Evolutionary conservation across 2,888 invertebrate species (phyloP).

Genomic region (Amiota mariae): DNA sequence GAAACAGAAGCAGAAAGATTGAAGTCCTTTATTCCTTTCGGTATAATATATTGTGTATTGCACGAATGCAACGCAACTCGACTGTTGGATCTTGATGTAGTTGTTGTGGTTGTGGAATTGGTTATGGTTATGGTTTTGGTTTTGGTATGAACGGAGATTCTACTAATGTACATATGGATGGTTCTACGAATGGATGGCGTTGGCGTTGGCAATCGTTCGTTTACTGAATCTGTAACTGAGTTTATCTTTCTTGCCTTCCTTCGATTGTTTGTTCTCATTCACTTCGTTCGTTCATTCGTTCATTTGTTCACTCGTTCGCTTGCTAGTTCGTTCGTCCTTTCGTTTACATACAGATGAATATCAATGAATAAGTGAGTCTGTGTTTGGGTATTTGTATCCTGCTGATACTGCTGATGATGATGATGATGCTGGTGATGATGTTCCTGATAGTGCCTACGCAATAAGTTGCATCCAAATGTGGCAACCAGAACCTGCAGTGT

Average conservation of each 20-base stretch:
- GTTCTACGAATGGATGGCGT: neutral
- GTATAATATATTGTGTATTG: neutral
- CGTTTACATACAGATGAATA: no score
- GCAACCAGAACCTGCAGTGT: constrained; percentile 46
- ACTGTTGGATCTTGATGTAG: no score
- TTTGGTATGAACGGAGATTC: no score
- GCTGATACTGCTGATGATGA: constrained; percentile 24
- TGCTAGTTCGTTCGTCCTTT: neutral
- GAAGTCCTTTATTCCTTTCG: constrained; percentile 24
- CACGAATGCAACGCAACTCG: neutral
- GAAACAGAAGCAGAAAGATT: no score
- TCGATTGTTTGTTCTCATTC: neutral
- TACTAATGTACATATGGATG: neutral
- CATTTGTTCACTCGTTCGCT: neutral
- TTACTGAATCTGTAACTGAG: constrained; percentile 6
- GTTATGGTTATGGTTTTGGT: no score
- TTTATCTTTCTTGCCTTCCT: neutral
- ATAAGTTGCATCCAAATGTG: neutral
- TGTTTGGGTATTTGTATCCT: neutral
- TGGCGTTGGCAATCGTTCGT: neutral
- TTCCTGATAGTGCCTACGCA: constrained; percentile 24
- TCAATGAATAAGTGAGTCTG: neutral
- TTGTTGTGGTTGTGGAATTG: no score
- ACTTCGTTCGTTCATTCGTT: neutral
- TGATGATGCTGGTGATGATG: constrained; percentile 28